Percentiles rank a stretch among this genome's conserved stretches.
phyloP scores from a whole-genome alignment of 2,888 invertebrate species.

The Nycteola revayana region DNA sequence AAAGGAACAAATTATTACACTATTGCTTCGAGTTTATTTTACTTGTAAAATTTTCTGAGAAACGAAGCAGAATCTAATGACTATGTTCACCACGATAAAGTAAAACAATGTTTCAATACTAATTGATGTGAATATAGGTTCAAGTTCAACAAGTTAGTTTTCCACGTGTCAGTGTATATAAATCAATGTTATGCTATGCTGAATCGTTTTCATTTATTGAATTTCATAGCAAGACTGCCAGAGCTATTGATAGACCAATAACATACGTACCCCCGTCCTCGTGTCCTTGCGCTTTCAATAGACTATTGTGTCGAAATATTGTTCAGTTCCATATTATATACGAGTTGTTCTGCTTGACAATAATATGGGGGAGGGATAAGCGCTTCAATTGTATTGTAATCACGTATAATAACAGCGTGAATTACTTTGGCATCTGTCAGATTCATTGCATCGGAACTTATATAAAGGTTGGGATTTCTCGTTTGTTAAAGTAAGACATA shows the following conservation, averaged over 20 bases:
- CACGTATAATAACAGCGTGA: too few relatives aligned
- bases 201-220: conserved; percentile 40
- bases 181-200: conserved; percentile 41
- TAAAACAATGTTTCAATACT: conserved; percentile 27
- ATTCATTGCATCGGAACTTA: too few relatives aligned
- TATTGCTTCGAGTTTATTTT: too few relatives aligned
- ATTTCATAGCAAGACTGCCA: conserved; percentile 51
- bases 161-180: conserved; percentile 49
- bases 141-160: conserved; percentile 35
- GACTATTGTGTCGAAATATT: conserved; percentile 34
- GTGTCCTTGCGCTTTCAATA: conserved; percentile 40
- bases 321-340: conserved; percentile 2
- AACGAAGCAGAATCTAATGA: too few relatives aligned
- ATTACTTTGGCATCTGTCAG: too few relatives aligned
- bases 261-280: conserved; percentile 49
- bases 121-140: conserved; percentile 22
- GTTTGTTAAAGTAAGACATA: too few relatives aligned
- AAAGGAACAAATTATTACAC: too few relatives aligned
- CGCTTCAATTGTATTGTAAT: too few relatives aligned
- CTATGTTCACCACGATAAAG: conserved; percentile 28
- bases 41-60: too few relatives aligned
- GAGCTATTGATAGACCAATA: conserved; percentile 60
- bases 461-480: too few relatives aligned
- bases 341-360: not conserved
- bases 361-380: too few relatives aligned